Base-by-base conservation (phyloP, 2,113 vertebrate species). In the Chamaea fasciata region DNA sequence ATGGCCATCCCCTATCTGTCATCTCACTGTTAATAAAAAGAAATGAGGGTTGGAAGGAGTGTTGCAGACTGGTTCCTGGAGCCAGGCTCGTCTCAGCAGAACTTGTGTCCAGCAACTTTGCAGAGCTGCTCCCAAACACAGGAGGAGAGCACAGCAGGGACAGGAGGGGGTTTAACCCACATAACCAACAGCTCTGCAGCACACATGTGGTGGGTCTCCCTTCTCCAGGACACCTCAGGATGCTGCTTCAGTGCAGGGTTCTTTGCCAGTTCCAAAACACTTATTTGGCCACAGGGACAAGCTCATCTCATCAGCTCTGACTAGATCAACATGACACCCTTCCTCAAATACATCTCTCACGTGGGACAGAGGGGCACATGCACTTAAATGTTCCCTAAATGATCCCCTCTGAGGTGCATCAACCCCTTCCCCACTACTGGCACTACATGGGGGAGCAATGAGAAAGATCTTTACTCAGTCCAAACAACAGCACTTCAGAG, bases 1-100 rank as follows among this genome's bases (percentile, higher is more conserved):
- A 86, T 57, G 86, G 13, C 69, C 76, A 80, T 53, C 37, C 56
- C 52, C 47, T 92, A 73, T 80, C 92, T 86, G 53, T 80, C 90
- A 92, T 84, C 89, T 87, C 44, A 0, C 64, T 44, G 69, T 47
- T 92, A 87, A 92, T 70, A 46, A 81, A 85, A 69, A 74, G 53
- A 89, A 92, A 59, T 0, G 0, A 60, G 84, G 73, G 60, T 88
- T 89, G 88, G 73, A 88, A 80, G 75, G 59, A 94, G 57, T 0
- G 4, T 13, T 67, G 70, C 91, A 86, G 91, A 52, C 39, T 30
- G 1, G n/a, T 20, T 79, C 46, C 87, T 78, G 89, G 69, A 92
- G 86, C 65, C 94, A 89, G 77, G 44, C 41, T 59, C 24, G 39
- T 53, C 53, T 87, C 79, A 89, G 76, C 73, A 90, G 59, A 59